These are phyloP conservation scores for Cyprinodon variegatus DNA, from an alignment of 2,113 vertebrate species.

Conservation along the genomic window DNA sequence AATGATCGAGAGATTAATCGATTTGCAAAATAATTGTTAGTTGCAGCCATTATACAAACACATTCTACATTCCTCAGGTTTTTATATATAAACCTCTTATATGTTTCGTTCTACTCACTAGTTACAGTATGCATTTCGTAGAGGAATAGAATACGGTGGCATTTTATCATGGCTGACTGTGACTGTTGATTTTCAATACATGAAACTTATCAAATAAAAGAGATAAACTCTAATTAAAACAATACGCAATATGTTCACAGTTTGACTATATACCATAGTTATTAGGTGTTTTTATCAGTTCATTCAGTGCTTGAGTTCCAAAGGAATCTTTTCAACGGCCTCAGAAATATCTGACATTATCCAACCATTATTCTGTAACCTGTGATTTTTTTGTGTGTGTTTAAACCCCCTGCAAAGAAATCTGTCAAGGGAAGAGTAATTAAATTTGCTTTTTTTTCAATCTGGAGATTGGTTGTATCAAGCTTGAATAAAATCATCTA, in stretches of 20 bases:
- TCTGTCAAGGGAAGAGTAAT: neutral
- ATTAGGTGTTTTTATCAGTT: neutral
- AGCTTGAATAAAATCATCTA: constrained; percentile 17
- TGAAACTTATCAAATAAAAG: no score
- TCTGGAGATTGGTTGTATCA: neutral
- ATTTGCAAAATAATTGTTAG: no score
- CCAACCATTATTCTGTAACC: constrained; percentile 20
- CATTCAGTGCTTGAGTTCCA: neutral
- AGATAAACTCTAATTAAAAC: neutral
- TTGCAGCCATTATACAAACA: no score
- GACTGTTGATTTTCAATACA: no score
- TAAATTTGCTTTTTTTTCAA: neutral
- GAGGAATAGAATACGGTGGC: no score
- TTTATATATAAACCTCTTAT: no score
- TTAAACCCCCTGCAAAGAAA: constrained; percentile 36
- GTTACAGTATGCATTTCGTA: no score
- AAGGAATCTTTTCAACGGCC: constrained; percentile 12
- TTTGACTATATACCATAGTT: neutral
- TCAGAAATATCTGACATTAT: constrained; percentile 33
- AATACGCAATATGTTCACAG: no score
- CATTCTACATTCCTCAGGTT: no score
- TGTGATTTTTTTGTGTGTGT: constrained; percentile 19
- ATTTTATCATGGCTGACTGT: no score
- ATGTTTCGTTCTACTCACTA: no score
- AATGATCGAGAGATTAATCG: no score